Base-by-base conservation (phyloP, 64 coral and sea anemone genomes). In the Pocillopora verrucosa region DNA sequence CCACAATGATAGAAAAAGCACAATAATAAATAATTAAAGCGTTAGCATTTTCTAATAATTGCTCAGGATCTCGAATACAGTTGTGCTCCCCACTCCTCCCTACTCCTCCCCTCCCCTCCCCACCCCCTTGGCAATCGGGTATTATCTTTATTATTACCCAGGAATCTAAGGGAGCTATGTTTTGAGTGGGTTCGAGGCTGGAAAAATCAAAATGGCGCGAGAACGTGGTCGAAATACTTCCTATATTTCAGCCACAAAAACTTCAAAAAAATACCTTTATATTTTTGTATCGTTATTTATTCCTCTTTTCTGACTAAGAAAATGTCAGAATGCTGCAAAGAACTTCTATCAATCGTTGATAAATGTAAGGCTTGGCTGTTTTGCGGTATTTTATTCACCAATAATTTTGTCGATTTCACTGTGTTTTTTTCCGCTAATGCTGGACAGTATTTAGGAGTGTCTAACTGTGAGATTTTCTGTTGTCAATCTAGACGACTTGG, bases 311-410 rank as follows among this genome's bases (percentile, higher is more conserved):
- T 58, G 16, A 63, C 14, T 37, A 72, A 34, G 38, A 93, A 79
- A 76, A 96, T 96, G 95, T 81, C 95, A 90, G 95, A 96, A 61
- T 96, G 95, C 75, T 96, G 95, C 91, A 93, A 93, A 77, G 95
- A 96, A 20, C 80, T 96, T 56, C 93, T 96, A 76, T 60, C 82
- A 76, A 93, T 92, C 56, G 77, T 93, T 56, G 91, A 93, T 56
- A 96, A 96, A 91, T 96, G 95, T 93, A 89, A 90, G 91, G 56
- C 20, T 69, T 22, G 15, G 11, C 35, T 58, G n/a, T 58, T 59
- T 34, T 60, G 41, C 67, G 26, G 24, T 9, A 62, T 58, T 59
- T 89, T 34, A 16, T 58, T 13, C 5, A 37, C 36, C 45, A 45
- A 74, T n/a, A 74, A 75, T 25, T 24, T 75, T 72, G 64, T 70